Conservation (phyloP, 92 coral and sea anemone species). For the Phenganax marumi region DNA sequence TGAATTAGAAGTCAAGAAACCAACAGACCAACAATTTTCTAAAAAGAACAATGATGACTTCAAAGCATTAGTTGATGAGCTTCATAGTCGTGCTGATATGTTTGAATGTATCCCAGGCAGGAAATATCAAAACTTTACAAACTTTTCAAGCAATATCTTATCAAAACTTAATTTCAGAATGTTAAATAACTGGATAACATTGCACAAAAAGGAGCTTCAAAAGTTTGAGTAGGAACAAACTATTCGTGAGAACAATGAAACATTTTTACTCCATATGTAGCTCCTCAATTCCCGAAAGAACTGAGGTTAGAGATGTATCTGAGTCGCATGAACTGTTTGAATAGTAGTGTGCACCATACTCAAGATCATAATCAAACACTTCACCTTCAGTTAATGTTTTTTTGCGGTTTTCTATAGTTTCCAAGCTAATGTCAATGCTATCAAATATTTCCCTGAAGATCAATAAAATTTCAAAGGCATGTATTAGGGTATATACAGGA, state of each 20-base stretch:
- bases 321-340: constrained; percentile 20
- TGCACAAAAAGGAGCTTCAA: constrained; percentile 3
- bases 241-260: background rate
- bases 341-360: constrained; percentile 38
- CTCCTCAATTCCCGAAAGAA: background rate
- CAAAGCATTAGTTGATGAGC: too few relatives aligned
- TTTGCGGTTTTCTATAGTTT: background rate
- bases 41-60: too few relatives aligned
- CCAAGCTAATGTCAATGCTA: constrained; percentile 42
- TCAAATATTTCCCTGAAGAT: constrained; percentile 57
- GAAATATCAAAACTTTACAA: too few relatives aligned
- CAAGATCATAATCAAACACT: constrained; percentile 30
- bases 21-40: too few relatives aligned
- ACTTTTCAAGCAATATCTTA: too few relatives aligned
- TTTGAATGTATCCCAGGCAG: background rate
- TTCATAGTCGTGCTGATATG: background rate
- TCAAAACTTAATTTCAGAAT: background rate
- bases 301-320: constrained; percentile 30
- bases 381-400: constrained; percentile 5
- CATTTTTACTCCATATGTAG: background rate
- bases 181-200: background rate
- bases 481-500: constrained; percentile 51
- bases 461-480: constrained; percentile 57
- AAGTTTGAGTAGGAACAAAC: background rate
- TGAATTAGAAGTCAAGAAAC: too few relatives aligned